Conservation (phyloP, 2,888 invertebrate species). For the Dryocosmus kuriphilus region DNA sequence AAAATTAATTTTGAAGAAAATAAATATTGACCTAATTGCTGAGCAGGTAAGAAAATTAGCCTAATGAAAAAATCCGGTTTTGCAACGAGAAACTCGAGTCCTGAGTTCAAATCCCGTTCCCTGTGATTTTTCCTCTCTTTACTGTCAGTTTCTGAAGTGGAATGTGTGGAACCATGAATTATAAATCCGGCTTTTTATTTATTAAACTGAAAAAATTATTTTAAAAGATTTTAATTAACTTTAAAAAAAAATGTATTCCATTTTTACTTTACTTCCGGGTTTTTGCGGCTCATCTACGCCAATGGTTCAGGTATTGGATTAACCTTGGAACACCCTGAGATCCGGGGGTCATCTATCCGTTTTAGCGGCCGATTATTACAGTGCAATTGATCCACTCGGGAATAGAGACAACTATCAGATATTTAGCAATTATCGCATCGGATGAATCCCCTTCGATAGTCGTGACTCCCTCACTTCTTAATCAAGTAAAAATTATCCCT, state of each 20-base stretch:
- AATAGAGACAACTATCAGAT: background rate
- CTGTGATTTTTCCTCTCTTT: background rate
- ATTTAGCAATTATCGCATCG: background rate
- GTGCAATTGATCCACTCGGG: slow-evolving; percentile 46
- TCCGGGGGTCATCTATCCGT: slow-evolving; percentile 54
- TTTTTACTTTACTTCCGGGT: background rate
- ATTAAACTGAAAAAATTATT: background rate
- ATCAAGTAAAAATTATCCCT: background rate
- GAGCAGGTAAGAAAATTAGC: background rate
- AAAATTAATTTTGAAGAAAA: too few species aligned
- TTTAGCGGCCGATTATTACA: slow-evolving; percentile 57
- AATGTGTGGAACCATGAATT: too few species aligned
- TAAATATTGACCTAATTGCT: background rate
- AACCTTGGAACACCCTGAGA: slow-evolving; percentile 68
- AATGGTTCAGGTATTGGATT: slow-evolving; percentile 65
- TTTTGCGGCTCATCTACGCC: slow-evolving; percentile 47
- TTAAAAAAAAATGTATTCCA: too few species aligned
- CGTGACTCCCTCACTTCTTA: background rate
- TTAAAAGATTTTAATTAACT: background rate
- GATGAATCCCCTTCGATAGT: background rate
- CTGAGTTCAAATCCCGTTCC: background rate
- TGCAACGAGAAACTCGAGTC: background rate
- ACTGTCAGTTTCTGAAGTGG: background rate
- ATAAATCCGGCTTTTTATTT: too few species aligned
- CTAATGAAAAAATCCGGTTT: too few species aligned